A percentile compares a stretch with the other conserved stretches of the same genome.
phyloP scores from a whole-genome alignment of 1,140 invertebrate species.

The Scaptomyza graminum region DNA sequence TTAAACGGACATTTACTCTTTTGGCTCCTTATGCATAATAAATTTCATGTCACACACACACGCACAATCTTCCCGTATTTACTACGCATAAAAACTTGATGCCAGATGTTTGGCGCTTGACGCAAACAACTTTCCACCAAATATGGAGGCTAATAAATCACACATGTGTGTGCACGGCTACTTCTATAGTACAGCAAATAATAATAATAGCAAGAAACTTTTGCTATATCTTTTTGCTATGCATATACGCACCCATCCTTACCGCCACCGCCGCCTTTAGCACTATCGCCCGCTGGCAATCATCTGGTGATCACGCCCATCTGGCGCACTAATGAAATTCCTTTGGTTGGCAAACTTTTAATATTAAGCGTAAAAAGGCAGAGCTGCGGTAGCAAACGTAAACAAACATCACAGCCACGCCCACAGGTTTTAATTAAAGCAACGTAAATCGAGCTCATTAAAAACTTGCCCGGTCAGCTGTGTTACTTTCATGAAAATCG shows the following conservation, averaged over 20 bases:
- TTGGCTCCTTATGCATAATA: constrained; percentile 66
- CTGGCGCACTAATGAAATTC: constrained; percentile 50
- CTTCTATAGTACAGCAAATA: constrained; percentile 24
- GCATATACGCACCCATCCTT: neutral
- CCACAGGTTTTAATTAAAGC: constrained; percentile 70
- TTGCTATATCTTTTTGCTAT: constrained; percentile 28
- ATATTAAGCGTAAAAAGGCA: constrained; percentile 42
- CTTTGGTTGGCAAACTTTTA: constrained; percentile 43
- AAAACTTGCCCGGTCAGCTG: constrained; percentile 57
- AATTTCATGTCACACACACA: constrained; percentile 37
- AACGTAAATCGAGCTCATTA: constrained; percentile 68
- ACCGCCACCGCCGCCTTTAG: neutral
- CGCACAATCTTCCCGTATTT: constrained; percentile 3
- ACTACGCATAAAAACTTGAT: constrained; percentile 27
- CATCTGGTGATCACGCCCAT: constrained; percentile 41
- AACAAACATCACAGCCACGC: constrained; percentile 36
- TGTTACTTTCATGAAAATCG: constrained; percentile 8
- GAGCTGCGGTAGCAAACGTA: constrained; percentile 22
- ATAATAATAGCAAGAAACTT: constrained; percentile 34
- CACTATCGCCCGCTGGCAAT: constrained; percentile 8
- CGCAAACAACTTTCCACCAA: constrained; percentile 56
- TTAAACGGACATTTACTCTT: constrained; percentile 45
- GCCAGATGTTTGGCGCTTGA: constrained; percentile 50
- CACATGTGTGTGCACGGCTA: constrained; percentile 36
- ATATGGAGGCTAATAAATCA: constrained; percentile 62